Conservation (phyloP, 2,113 vertebrate genomes). For the Rutilus rutilus region DNA sequence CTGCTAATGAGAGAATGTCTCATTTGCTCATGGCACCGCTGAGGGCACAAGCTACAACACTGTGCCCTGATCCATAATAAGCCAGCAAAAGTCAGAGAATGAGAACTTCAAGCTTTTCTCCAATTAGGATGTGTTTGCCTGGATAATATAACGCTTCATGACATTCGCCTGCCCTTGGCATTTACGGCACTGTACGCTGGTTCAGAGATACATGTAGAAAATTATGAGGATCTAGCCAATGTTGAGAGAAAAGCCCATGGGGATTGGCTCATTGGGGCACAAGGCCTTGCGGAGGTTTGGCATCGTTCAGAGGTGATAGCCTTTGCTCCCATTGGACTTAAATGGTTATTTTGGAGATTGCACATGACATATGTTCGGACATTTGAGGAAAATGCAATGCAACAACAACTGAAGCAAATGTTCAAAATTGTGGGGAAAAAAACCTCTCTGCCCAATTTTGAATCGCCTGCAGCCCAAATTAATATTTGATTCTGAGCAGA, state of each 20-base stretch:
- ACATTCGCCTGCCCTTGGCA: slow-evolving; percentile 62
- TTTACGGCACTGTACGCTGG: slow-evolving; percentile 48
- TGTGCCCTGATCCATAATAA: slow-evolving; percentile 55
- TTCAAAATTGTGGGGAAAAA: slow-evolving; percentile 38
- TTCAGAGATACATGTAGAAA: slow-evolving; percentile 59
- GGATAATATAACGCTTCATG: slow-evolving; percentile 65
- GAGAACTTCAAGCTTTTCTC: slow-evolving; percentile 53
- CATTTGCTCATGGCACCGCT: slow-evolving; percentile 60
- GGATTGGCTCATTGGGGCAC: slow-evolving; percentile 54
- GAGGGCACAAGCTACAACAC: slow-evolving; percentile 56
- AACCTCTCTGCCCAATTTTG: slow-evolving; percentile 62
- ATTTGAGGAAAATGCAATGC: slow-evolving; percentile 2
- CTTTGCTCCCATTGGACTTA: neutral
- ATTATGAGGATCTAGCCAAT: slow-evolving; percentile 57
- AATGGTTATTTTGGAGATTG: neutral
- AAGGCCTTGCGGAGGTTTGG: slow-evolving; percentile 41
- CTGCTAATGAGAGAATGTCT: slow-evolving; percentile 67
- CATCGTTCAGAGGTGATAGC: slow-evolving; percentile 28
- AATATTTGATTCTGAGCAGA: slow-evolving; percentile 75
- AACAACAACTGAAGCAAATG: neutral
- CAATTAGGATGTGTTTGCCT: slow-evolving; percentile 67
- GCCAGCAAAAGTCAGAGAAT: slow-evolving; percentile 49
- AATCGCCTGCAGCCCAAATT: slow-evolving; percentile 72
- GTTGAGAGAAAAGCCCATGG: slow-evolving; percentile 45
- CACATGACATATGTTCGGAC: slow-evolving; percentile 35